Conservation (phyloP, 2,888 invertebrate genomes). For the Philereme vetulata region DNA sequence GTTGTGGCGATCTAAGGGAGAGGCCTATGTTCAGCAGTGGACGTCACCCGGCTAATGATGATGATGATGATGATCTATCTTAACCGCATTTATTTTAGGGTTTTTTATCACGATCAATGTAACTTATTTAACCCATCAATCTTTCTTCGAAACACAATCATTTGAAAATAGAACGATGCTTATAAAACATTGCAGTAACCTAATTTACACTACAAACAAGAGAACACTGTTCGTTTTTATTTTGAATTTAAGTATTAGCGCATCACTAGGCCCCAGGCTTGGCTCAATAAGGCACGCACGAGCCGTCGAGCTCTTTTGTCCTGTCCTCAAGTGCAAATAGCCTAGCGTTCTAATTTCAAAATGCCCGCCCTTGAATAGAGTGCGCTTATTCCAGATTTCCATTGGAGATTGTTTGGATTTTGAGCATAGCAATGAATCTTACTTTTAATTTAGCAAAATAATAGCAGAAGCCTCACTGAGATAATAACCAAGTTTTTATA, state of each 20-base stretch:
- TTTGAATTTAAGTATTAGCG: slow-evolving; percentile 12
- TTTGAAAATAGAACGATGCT: neutral
- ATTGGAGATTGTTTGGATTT: slow-evolving; percentile 34
- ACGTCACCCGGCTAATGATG: too few relatives aligned
- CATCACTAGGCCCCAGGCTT: slow-evolving; percentile 41
- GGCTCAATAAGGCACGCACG: slow-evolving; percentile 61
- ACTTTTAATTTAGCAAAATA: too few relatives aligned
- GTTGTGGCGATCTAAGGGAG: too few relatives aligned
- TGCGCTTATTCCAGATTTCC: slow-evolving; percentile 56
- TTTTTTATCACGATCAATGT: neutral
- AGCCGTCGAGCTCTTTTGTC: slow-evolving; percentile 58
- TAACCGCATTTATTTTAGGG: neutral
- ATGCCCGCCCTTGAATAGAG: slow-evolving; percentile 57
- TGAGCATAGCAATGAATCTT: slow-evolving; percentile 10
- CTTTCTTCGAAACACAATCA: neutral
- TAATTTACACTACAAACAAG: neutral
- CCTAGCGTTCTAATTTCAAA: slow-evolving; percentile 75
- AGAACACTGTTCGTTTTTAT: neutral
- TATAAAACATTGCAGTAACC: neutral
- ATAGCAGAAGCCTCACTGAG: too few relatives aligned
- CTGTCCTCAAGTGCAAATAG: slow-evolving; percentile 73
- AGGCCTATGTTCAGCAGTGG: too few relatives aligned
- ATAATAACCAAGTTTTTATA: too few relatives aligned
- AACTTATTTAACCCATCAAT: slow-evolving; percentile 1
- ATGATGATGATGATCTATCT: neutral